Conservation (phyloP, 2,888 invertebrate genomes). For the Oasisia sp. region DNA sequence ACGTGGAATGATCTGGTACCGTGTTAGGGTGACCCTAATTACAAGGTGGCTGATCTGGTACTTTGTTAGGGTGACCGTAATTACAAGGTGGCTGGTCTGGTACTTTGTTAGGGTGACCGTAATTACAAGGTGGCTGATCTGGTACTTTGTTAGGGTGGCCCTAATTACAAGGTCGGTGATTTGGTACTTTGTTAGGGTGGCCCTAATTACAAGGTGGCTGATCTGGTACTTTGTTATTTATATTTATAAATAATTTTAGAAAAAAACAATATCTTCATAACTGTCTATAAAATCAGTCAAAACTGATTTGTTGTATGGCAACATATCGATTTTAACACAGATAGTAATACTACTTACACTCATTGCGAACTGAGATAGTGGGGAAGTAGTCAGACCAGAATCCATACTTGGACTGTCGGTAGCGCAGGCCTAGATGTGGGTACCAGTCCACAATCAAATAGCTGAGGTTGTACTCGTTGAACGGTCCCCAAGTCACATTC, state of each 20-base stretch:
- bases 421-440: conserved; percentile 53
- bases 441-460: conserved; percentile 59
- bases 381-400: conserved; percentile 64
- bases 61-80: too few species aligned
- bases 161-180: too few species aligned
- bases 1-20: too few species aligned
- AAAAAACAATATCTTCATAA: not conserved
- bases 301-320: not conserved
- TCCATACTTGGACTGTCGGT: conserved; percentile 57
- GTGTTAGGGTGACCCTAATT: too few species aligned
- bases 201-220: not conserved
- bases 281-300: not conserved
- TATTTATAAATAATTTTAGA: too few species aligned
- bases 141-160: too few species aligned
- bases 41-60: not conserved
- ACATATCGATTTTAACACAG: not conserved
- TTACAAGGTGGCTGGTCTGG: not conserved
- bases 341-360: conserved; percentile 39
- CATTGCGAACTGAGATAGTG: conserved; percentile 47
- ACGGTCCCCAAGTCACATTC: conserved; percentile 61
- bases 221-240: not conserved
- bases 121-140: not conserved
- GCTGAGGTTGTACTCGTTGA: conserved; percentile 60
- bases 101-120: too few species aligned
- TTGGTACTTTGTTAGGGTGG: too few species aligned